A percentile compares a stretch with the other conserved stretches of the same genome.
These are phyloP conservation scores for Lophochroa leadbeateri DNA, from an alignment of 2,113 vertebrate species.

Conservation along the genomic window DNA sequence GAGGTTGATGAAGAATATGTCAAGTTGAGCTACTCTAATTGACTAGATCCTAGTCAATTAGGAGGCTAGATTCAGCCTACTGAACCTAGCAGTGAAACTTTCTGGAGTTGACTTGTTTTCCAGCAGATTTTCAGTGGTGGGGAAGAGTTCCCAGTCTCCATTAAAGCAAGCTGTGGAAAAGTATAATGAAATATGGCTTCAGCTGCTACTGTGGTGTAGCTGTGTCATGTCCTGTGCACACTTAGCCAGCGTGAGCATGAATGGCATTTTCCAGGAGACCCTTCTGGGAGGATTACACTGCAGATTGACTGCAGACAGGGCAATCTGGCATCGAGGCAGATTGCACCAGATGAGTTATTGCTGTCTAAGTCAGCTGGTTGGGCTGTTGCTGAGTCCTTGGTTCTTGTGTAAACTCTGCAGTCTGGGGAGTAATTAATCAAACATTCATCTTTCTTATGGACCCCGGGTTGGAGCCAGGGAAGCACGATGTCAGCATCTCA, in stretches of 20 bases:
- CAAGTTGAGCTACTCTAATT: neutral
- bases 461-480: constrained; percentile 3
- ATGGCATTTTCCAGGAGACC: neutral
- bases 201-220: neutral
- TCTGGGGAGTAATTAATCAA: constrained; percentile 23
- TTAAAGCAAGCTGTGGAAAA: neutral
- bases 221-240: neutral
- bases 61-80: neutral
- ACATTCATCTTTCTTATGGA: neutral
- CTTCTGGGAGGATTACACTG: neutral
- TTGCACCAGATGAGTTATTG: neutral
- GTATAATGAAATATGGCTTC: neutral
- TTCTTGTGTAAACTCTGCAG: neutral
- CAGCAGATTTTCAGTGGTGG: neutral
- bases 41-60: too few species aligned
- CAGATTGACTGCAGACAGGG: neutral
- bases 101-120: neutral
- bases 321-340: neutral
- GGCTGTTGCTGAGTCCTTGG: neutral
- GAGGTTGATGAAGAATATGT: neutral
- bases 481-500: neutral
- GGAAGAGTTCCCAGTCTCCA: neutral
- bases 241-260: neutral
- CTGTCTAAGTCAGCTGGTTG: constrained; percentile 1
- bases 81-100: neutral